Conservation (phyloP, 2,888 invertebrate genomes). For the Limnephilus rhombicus region DNA sequence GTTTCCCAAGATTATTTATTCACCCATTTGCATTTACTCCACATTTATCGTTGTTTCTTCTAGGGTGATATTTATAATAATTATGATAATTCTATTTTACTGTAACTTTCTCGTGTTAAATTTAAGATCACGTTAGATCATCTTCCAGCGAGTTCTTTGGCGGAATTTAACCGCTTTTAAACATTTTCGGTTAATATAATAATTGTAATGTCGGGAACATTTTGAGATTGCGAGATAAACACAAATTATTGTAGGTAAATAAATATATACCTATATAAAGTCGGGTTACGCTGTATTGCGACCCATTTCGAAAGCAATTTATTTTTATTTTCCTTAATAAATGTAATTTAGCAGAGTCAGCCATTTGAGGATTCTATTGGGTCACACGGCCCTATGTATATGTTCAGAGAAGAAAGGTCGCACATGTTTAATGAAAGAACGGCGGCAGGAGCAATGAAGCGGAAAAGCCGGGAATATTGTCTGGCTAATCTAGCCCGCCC, state of each 20-base stretch:
- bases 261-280: neutral
- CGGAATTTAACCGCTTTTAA: neutral
- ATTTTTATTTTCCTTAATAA: neutral
- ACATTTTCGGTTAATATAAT: neutral
- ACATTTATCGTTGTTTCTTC: constrained; percentile 17
- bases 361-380: neutral
- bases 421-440: constrained; percentile 19
- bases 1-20: neutral
- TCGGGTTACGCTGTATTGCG: neutral
- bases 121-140: neutral
- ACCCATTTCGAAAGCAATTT: constrained; percentile 1
- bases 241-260: neutral
- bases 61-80: constrained; percentile 11
- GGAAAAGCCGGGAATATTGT: constrained; percentile 26
- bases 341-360: neutral
- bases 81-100: neutral
- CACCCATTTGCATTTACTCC: constrained; percentile 31
- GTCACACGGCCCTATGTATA: neutral
- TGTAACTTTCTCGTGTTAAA: constrained; percentile 33
- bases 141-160: neutral
- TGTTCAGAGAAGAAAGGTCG: constrained; percentile 9
- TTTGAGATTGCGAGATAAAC: neutral
- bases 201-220: neutral
- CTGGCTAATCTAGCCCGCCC: constrained; percentile 8
- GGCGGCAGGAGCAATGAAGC: constrained; percentile 24